These are phyloP conservation scores for Cacatua alba DNA, from an alignment of 2,113 vertebrate genomes.

Conservation along the genomic window DNA sequence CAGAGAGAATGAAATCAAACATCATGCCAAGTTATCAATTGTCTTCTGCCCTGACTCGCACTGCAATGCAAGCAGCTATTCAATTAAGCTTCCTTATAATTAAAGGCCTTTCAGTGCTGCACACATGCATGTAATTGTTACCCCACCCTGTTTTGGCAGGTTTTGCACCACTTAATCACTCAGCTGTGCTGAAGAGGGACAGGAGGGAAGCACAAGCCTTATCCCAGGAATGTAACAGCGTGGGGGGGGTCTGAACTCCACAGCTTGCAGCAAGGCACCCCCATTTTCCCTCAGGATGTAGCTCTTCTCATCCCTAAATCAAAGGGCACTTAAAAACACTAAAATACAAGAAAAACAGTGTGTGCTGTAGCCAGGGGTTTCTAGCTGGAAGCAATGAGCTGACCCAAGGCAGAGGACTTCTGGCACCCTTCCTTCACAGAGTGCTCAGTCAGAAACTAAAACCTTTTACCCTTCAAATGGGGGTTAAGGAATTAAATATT, in stretches of 20 bases:
- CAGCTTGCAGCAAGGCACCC: neutral
- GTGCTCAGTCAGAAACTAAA: neutral
- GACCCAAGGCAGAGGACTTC: neutral
- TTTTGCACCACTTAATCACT: neutral
- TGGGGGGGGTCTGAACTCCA: neutral
- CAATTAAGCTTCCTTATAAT: slow-evolving; percentile 19
- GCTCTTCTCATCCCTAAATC: neutral
- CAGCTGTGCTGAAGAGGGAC: neutral
- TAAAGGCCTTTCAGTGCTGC: neutral
- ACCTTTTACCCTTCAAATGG: neutral
- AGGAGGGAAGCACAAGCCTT: neutral
- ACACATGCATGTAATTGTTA: neutral
- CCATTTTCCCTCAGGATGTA: neutral
- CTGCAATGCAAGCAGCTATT: neutral
- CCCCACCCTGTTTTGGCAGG: neutral
- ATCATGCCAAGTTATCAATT: neutral
- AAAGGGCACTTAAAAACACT: neutral
- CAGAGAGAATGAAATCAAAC: neutral
- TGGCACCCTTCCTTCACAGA: too few relatives aligned
- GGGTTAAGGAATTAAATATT: accelerated
- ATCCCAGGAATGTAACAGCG: accelerated
- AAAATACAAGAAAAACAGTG: accelerated
- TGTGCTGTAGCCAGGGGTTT: neutral
- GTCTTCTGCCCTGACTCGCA: neutral
- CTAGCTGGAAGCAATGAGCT: neutral